Evolutionary conservation across 2,113 vertebrate genomes (phyloP).

Genomic region (Narcine bancroftii): DNA sequence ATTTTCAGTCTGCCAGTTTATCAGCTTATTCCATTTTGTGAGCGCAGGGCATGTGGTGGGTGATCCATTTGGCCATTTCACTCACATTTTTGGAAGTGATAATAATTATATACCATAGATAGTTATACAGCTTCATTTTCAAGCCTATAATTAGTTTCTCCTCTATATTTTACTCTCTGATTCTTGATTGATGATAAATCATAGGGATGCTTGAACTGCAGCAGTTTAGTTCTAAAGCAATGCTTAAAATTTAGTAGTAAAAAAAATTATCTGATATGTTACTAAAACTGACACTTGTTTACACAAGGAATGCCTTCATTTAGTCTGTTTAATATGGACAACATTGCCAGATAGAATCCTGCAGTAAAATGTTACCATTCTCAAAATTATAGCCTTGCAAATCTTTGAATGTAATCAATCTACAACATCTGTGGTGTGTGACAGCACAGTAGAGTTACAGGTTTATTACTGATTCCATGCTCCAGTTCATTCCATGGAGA

Average conservation of each 20-base stretch:
- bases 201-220: background rate
- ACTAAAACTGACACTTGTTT: background rate
- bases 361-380: background rate
- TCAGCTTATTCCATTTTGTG: background rate
- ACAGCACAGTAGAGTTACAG: background rate
- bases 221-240: background rate
- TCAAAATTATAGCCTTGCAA: background rate
- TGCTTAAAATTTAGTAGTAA: background rate
- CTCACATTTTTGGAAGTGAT: background rate
- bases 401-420: background rate
- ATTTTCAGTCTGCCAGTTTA: background rate
- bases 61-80: background rate
- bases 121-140: background rate
- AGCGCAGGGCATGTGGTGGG: background rate
- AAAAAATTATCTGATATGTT: background rate
- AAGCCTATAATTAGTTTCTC: background rate
- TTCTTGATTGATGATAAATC: background rate
- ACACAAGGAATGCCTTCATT: background rate
- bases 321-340: background rate
- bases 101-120: background rate
- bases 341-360: background rate
- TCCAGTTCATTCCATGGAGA: background rate
- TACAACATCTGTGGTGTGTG: background rate
- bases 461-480: background rate
- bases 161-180: background rate